These are phyloP conservation scores for Ennomos fuscantarius DNA, from an alignment of 2,888 invertebrate species.

Conservation along the genomic window DNA sequence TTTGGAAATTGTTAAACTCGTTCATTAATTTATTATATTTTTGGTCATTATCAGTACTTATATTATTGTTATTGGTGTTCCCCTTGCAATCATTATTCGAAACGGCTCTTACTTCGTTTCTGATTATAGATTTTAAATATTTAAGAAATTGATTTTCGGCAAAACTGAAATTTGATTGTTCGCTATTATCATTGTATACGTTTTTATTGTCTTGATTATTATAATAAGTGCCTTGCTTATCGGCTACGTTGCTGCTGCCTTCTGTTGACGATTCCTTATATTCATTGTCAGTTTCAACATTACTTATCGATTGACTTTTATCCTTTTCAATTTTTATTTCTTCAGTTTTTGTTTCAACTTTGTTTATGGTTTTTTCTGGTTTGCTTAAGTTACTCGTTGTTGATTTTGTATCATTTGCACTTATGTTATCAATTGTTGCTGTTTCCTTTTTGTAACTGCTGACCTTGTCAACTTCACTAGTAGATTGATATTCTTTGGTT, in stretches of 20 bases:
- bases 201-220: not conserved
- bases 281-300: not conserved
- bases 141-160: not conserved
- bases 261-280: not conserved
- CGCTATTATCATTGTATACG: not conserved
- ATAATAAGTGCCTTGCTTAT: not conserved
- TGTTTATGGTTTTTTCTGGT: too few relatives aligned
- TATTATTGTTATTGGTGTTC: not conserved
- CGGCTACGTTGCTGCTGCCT: too few relatives aligned
- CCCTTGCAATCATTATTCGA: not conserved
- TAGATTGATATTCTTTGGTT: not conserved
- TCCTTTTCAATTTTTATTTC: not conserved
- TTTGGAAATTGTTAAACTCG: too few relatives aligned
- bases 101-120: not conserved
- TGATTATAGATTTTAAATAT: not conserved
- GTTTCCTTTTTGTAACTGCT: too few relatives aligned
- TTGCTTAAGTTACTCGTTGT: too few relatives aligned
- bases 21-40: not conserved
- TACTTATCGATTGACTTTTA: not conserved
- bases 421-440: too few relatives aligned
- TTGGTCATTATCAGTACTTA: not conserved
- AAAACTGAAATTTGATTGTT: not conserved
- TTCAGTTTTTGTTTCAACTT: not conserved
- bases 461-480: not conserved
- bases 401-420: too few relatives aligned